Percentiles rank a stretch among this genome's conserved stretches.
phyloP scores from a whole-genome alignment of 2,113 vertebrate species.

The Zapus hudsonius region DNA sequence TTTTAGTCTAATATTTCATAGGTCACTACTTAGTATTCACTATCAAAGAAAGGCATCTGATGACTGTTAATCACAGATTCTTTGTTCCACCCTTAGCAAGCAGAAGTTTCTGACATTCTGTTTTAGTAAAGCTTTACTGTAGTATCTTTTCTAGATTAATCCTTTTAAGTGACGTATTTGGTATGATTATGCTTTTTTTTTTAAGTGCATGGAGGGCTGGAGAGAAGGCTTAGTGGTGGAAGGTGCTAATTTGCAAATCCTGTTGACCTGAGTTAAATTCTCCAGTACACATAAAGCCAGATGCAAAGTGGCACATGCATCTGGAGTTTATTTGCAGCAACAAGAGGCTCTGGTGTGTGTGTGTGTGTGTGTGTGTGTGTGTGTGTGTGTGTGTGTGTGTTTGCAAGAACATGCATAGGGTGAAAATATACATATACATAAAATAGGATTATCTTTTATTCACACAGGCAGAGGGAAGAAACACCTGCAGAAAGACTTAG shows the following conservation, averaged over 20 bases:
- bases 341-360: too few species aligned
- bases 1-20: conserved; percentile 70
- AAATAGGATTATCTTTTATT: not conserved
- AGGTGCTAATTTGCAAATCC: too few species aligned
- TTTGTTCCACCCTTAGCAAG: conserved; percentile 12
- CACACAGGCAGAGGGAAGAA: not conserved
- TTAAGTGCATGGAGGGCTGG: too few species aligned
- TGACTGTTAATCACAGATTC: not conserved
- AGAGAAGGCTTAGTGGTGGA: too few species aligned
- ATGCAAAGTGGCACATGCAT: too few species aligned
- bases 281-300: too few species aligned
- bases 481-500: not conserved
- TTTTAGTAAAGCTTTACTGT: not conserved
- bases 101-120: not conserved
- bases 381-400: too few species aligned
- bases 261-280: too few species aligned
- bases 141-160: not conserved
- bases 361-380: too few species aligned
- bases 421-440: not conserved
- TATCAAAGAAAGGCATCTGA: conserved; percentile 26
- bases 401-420: too few species aligned
- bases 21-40: conserved; percentile 61
- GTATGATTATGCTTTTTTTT: not conserved
- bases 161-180: conserved; percentile 34
- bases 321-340: too few species aligned